Evolutionary conservation across 2,113 vertebrate species (phyloP), one percentile per base, ranked within the genome.

Genomic region (Terrapene triunguis): DNA sequence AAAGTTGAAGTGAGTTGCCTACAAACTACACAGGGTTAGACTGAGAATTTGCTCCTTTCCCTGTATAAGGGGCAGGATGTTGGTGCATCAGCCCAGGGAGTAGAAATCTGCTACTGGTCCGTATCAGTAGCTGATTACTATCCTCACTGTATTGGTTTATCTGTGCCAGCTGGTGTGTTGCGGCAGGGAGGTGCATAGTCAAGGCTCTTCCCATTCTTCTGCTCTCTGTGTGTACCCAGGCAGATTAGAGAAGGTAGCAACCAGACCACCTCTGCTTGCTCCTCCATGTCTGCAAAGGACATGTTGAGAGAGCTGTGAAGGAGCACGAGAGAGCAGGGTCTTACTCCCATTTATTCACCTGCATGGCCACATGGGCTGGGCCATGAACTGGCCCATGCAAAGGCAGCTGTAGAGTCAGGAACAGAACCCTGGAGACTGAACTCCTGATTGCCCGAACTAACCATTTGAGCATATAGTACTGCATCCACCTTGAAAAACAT

Each of bases 141-240:
- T 69, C 92, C 35, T 9, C 38, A 19, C 2, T 5, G 2, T 2
- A 44, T 3, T 3, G 48, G 9, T 47, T 87, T 80, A 54, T 19
- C 7, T 81, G 9, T 44, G 59, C 3, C 9, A 3, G 0, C n/a
- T 53, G 42, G 1, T 47, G 6, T 10, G 5, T 6, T 47, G 62
- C 32, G 2, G 44, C 21, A 22, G 27, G 27, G 65, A 81, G 27
- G 55, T 72, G 8, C 21, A 62, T 0, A 1, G 2, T n/a, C 35
- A n/a, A 69, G 65, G 65, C 35, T 35, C 35, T 35, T 10, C 65
- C 32, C 2, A 59, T 92, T 91, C 93, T 17, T 19, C 8, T 10
- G 53, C 1, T 80, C 3, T 87, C 50, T 90, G 1, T 87, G 19
- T 21, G 55, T 2, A 14, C 57, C 42, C 0, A 0, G n/a, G 84